These are phyloP conservation scores for Nowickia ferox DNA, from an alignment of 2,888 invertebrate genomes.

Conservation along the genomic window DNA sequence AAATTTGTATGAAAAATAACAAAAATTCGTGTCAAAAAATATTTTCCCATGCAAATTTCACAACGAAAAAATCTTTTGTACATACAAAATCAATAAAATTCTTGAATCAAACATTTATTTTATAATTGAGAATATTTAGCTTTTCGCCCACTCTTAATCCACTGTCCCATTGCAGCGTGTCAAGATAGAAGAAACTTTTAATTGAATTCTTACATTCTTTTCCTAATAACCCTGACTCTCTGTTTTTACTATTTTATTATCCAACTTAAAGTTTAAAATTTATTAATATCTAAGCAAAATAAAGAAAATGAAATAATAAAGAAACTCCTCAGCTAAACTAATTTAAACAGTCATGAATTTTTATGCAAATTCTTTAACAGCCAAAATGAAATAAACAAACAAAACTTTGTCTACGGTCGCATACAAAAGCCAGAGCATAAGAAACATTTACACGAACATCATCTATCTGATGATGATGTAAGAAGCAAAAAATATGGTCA, in stretches of 20 bases:
- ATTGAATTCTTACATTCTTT: conserved; percentile 66
- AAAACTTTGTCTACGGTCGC: conserved; percentile 61
- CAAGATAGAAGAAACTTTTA: conserved; percentile 55
- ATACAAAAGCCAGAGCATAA: background rate
- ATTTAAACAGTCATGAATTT: conserved; percentile 79
- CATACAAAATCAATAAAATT: no score
- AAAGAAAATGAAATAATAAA: conserved; percentile 45
- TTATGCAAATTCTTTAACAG: conserved; percentile 79
- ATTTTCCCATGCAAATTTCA: no score
- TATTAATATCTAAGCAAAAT: conserved; percentile 67
- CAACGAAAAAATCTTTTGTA: no score
- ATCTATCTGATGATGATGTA: background rate
- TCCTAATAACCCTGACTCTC: conserved; percentile 31
- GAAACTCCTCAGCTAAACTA: conserved; percentile 63
- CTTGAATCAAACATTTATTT: no score
- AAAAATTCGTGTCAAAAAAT: no score
- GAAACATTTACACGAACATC: background rate
- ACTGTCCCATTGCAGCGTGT: conserved; percentile 31
- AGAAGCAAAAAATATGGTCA: conserved; percentile 43
- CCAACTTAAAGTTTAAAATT: conserved; percentile 69
- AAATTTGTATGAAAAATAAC: no score
- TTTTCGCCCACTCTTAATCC: background rate
- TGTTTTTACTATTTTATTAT: conserved; percentile 63
- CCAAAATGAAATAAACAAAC: conserved; percentile 64
- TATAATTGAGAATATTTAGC: background rate